Conservation (phyloP, 2,888 invertebrate genomes). For the Platycheirus albimanus region DNA sequence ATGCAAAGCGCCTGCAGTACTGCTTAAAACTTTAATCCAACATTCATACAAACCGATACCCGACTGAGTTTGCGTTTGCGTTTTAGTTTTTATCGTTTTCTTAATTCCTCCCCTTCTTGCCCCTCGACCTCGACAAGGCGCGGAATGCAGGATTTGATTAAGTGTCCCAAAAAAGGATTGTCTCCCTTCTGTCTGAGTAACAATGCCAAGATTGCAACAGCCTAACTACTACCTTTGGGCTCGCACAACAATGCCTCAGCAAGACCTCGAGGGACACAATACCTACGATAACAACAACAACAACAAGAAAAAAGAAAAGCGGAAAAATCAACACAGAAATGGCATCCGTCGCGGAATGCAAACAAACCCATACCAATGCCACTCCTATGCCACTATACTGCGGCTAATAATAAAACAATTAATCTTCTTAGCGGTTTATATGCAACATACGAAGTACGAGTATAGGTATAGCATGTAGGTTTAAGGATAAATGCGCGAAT, state of each 20-base stretch:
- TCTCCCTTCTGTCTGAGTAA: conserved; percentile 62
- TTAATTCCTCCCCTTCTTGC: conserved; percentile 42
- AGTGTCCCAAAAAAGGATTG: conserved; percentile 74
- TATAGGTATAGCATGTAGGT: too few species aligned
- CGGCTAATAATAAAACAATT: conserved; percentile 77
- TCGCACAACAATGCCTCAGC: conserved; percentile 39
- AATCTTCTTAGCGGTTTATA: conserved; percentile 76
- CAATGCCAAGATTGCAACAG: conserved; percentile 28
- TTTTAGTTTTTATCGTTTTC: conserved; percentile 49
- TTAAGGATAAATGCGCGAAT: conserved; percentile 13
- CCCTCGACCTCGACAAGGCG: conserved; percentile 45
- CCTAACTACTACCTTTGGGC: conserved; percentile 1
- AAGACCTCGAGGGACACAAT: conserved; percentile 28
- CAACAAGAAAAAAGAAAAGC: conserved; percentile 66
- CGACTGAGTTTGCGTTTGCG: not conserved
- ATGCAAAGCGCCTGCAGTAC: conserved; percentile 52
- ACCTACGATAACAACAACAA: too few species aligned
- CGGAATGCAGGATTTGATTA: conserved; percentile 73
- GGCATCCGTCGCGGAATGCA: conserved; percentile 67
- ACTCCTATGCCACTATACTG: conserved; percentile 74
- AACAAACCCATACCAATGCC: conserved; percentile 74
- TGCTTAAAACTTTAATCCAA: conserved; percentile 12
- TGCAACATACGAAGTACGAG: too few species aligned
- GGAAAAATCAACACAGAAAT: conserved; percentile 72
- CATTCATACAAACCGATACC: conserved; percentile 52